Percentiles rank a stretch among this genome's conserved stretches.
These are phyloP conservation scores for Cyprinodon diabolis DNA, from an alignment of 2,797 vertebrate species.

Conservation along the genomic window DNA sequence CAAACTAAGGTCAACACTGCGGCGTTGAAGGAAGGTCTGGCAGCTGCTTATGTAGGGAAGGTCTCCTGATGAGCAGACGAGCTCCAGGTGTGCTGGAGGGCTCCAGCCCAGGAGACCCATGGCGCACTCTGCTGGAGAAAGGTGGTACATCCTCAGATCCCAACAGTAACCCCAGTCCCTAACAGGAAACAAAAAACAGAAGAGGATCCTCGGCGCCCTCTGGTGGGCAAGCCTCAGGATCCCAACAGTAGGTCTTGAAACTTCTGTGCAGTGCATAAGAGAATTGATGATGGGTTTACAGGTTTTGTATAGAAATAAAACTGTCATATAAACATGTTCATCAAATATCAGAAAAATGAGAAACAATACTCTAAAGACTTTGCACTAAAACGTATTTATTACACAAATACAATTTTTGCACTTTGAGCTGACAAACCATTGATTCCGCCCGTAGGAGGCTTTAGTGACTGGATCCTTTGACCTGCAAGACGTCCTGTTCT, in stretches of 20 bases:
- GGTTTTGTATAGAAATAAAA: not conserved
- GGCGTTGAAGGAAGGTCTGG: no score
- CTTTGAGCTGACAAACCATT: constrained; percentile 11
- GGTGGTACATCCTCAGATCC: no score
- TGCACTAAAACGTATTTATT: not conserved
- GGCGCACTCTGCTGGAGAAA: no score
- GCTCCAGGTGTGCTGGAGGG: no score
- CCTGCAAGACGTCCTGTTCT: constrained; percentile 96
- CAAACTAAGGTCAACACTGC: no score
- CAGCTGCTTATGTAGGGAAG: no score
- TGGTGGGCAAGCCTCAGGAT: no score
- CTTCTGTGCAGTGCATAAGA: not conserved
- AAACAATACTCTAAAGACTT: not conserved
- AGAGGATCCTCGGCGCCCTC: no score
- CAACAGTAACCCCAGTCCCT: no score
- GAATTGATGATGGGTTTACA: not conserved
- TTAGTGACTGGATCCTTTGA: constrained; percentile 89
- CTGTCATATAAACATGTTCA: not conserved
- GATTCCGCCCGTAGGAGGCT: constrained; percentile 79
- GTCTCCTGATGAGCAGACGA: no score
- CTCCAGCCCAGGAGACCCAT: no score
- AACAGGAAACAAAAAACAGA: no score
- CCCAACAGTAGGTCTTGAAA: not conserved
- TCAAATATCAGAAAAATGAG: not conserved
- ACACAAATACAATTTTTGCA: not conserved